A percentile compares a stretch with the other conserved stretches of the same genome.
These are phyloP conservation scores for Anguilla megastoma DNA, from an alignment of 2,797 vertebrate species.

Conservation along the genomic window DNA sequence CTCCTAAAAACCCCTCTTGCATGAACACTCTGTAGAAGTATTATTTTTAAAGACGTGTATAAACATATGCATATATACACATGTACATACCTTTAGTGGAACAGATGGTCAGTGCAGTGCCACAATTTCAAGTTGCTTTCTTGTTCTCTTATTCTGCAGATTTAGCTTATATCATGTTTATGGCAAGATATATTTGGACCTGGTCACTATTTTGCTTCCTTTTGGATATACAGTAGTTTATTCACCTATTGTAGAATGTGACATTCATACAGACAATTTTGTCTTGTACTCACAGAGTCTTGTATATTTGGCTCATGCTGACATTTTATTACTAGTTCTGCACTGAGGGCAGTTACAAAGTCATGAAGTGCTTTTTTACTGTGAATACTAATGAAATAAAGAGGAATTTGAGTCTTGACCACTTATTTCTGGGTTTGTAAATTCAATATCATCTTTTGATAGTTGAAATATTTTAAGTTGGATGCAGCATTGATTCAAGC, in stretches of 20 bases:
- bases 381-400: background rate
- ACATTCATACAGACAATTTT: background rate
- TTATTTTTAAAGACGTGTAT: background rate
- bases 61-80: background rate
- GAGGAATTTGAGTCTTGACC: background rate
- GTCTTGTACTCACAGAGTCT: background rate
- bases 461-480: background rate
- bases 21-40: conserved; percentile 7
- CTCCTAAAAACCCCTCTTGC: conserved; percentile 13
- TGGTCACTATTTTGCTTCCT: background rate
- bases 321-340: background rate
- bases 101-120: background rate
- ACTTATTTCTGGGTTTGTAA: background rate
- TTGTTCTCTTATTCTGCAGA: background rate
- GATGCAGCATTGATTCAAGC: background rate
- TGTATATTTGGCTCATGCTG: background rate
- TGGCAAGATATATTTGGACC: background rate
- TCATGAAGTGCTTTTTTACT: background rate
- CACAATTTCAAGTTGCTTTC: background rate
- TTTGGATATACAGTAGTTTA: background rate
- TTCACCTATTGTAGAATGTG: too few relatives aligned
- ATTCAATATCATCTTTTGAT: background rate
- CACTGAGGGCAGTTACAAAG: background rate
- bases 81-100: background rate
- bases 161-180: background rate